Evolutionary conservation across 2,888 invertebrate genomes (phyloP).

Genomic region (Crematogaster levior): DNA sequence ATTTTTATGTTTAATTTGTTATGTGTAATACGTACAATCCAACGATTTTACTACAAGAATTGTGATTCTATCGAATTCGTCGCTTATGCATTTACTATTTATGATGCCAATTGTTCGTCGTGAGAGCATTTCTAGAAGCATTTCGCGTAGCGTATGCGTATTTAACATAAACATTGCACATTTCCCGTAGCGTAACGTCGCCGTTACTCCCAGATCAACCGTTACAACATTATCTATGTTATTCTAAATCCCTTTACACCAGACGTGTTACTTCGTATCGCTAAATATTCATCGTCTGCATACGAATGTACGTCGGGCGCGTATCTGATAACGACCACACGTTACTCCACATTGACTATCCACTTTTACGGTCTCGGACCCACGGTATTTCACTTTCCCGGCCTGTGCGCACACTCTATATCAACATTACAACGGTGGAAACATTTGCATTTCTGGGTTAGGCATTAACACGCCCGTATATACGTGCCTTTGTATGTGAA

Average conservation of each 20-base stretch:
- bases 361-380: slow-evolving; percentile 27
- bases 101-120: not conserved
- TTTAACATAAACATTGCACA: not conserved
- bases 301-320: not conserved
- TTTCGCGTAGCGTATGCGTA: not conserved
- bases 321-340: slow-evolving; percentile 38
- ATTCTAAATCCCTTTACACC: slow-evolving; percentile 17
- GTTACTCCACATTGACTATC: slow-evolving; percentile 17
- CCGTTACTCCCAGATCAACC: not conserved
- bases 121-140: too few species aligned
- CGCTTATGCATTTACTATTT: not conserved
- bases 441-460: slow-evolving; percentile 78
- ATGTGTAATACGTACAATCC: not conserved
- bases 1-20: not conserved
- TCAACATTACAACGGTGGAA: slow-evolving; percentile 50
- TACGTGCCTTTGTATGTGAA: slow-evolving; percentile 44
- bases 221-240: not conserved
- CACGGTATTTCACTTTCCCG: slow-evolving; percentile 41
- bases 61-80: not conserved
- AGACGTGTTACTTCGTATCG: slow-evolving; percentile 6
- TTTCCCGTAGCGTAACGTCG: not conserved
- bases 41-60: not conserved
- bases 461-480: slow-evolving; percentile 62
- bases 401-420: slow-evolving; percentile 24
- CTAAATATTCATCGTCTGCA: slow-evolving; percentile 40